These are phyloP conservation scores for Silurus meridionalis DNA, from an alignment of 2,113 vertebrate genomes.

Conservation along the genomic window DNA sequence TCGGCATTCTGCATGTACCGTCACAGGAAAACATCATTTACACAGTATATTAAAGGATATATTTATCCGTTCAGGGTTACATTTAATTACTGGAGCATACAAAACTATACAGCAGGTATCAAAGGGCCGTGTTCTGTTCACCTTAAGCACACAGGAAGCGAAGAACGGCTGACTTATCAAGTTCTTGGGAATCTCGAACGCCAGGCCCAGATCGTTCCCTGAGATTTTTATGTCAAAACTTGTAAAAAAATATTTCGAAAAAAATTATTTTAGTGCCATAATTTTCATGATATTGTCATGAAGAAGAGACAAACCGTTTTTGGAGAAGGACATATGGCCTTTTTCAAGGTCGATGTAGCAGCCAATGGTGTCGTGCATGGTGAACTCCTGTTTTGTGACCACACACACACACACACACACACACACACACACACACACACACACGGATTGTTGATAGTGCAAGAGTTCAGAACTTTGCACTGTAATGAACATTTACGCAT, in stretches of 20 bases:
- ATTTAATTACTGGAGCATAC: not conserved
- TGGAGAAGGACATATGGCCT: constrained; percentile 85
- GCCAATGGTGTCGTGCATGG: constrained; percentile 95
- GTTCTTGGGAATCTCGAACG: constrained; percentile 87
- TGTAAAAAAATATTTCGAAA: not conserved
- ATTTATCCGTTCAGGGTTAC: not conserved
- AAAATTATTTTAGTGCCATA: not conserved
- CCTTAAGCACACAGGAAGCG: constrained; percentile 95
- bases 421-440: too few species aligned
- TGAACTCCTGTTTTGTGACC: constrained; percentile 82
- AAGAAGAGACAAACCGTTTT: constrained; percentile 76
- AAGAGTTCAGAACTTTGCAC: not conserved
- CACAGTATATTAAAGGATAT: too few species aligned
- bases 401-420: constrained; percentile 11
- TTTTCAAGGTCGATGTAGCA: constrained; percentile 89
- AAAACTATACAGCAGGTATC: too few species aligned
- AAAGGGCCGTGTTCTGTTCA: constrained; percentile 57
- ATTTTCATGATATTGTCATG: too few species aligned
- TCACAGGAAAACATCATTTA: not conserved
- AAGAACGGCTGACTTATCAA: constrained; percentile 87
- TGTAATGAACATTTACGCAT: not conserved
- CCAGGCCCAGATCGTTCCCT: constrained; percentile 92
- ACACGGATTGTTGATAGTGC: not conserved
- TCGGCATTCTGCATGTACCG: constrained; percentile 84
- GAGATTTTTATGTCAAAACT: constrained; percentile 19